These are phyloP conservation scores for Dryocosmus kuriphilus DNA, from an alignment of 2,888 invertebrate species.

Conservation along the genomic window DNA sequence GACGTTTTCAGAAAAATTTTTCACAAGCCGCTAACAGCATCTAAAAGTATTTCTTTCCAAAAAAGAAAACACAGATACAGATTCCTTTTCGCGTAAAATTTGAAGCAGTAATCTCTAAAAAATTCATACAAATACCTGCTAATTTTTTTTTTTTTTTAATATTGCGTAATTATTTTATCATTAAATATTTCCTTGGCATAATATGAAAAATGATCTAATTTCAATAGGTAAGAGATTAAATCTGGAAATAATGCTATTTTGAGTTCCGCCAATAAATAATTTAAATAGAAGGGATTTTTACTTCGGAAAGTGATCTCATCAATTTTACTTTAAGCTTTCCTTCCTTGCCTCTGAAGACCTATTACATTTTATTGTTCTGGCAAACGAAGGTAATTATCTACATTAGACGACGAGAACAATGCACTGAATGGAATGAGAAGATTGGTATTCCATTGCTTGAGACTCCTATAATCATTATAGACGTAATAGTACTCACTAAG, in stretches of 20 bases:
- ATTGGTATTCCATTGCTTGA: conserved; percentile 17
- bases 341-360: neutral
- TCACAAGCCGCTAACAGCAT: too few species aligned
- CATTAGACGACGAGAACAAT: conserved; percentile 19
- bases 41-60: too few species aligned
- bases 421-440: neutral
- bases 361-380: neutral
- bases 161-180: too few species aligned
- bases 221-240: neutral
- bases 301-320: neutral
- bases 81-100: too few species aligned
- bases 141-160: too few species aligned
- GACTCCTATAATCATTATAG: conserved; percentile 22
- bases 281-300: neutral
- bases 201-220: neutral
- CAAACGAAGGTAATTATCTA: neutral
- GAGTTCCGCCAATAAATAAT: neutral
- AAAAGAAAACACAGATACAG: too few species aligned
- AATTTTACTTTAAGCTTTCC: neutral
- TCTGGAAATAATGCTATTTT: neutral
- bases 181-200: neutral
- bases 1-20: too few species aligned
- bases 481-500: conserved; percentile 56
- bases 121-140: too few species aligned
- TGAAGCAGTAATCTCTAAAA: too few species aligned